Percentiles rank a stretch among this genome's conserved stretches.
These are phyloP conservation scores for Archivesica marissinica DNA, from an alignment of 1,140 invertebrate species.

Conservation along the genomic window DNA sequence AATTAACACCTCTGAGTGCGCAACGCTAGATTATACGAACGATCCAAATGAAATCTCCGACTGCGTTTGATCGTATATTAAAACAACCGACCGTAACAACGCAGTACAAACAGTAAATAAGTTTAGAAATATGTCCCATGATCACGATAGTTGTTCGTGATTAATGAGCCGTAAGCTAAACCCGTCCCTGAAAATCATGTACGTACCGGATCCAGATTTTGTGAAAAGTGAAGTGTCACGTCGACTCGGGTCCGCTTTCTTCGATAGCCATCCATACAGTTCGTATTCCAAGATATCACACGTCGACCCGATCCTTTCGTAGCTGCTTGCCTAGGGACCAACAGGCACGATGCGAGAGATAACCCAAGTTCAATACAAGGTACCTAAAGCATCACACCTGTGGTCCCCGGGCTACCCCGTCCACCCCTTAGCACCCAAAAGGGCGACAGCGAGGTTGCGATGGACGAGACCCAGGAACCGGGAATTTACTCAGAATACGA, in stretches of 20 bases:
- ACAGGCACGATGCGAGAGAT: conserved; percentile 35
- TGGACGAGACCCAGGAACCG: conserved; percentile 58
- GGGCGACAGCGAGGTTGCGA: conserved; percentile 47
- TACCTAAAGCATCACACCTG: conserved; percentile 39
- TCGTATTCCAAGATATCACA: background rate
- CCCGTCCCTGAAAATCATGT: too few species aligned
- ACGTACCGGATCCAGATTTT: background rate
- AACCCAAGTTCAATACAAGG: conserved; percentile 4
- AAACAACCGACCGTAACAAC: too few species aligned
- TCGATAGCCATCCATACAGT: background rate
- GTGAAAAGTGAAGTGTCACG: background rate
- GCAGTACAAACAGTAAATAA: too few species aligned
- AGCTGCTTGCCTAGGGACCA: background rate
- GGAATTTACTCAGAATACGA: conserved; percentile 61
- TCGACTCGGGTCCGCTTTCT: background rate
- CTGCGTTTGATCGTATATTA: too few species aligned
- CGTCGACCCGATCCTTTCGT: background rate
- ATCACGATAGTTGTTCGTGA: too few species aligned
- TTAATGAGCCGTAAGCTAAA: too few species aligned
- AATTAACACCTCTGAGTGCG: too few species aligned
- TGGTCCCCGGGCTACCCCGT: conserved; percentile 49
- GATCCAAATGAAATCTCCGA: too few species aligned
- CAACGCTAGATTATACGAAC: too few species aligned
- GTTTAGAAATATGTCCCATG: too few species aligned
- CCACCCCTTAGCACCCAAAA: conserved; percentile 18